Evolutionary conservation across 2,797 vertebrate species (phyloP).

Genomic region (Onychomys torridus): DNA sequence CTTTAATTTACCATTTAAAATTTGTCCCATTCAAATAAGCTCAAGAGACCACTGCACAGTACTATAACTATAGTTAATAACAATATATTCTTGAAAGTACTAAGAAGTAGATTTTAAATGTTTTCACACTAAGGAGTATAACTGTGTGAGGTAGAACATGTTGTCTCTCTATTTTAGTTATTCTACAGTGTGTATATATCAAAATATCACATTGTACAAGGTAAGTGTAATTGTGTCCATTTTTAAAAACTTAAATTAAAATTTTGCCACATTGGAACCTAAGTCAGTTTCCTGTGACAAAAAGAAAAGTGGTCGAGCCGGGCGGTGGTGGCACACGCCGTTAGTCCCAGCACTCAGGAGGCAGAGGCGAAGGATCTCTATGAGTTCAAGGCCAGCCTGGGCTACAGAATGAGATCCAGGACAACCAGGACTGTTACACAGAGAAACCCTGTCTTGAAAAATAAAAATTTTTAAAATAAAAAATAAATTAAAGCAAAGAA

Average conservation of each 20-base stretch:
- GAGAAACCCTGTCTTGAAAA: too few relatives aligned
- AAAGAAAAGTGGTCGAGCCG: too few relatives aligned
- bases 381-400: too few relatives aligned
- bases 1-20: background rate
- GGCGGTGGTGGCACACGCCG: too few relatives aligned
- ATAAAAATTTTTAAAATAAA: too few relatives aligned
- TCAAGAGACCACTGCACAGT: background rate
- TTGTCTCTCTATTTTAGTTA: background rate
- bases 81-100: background rate
- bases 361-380: too few relatives aligned
- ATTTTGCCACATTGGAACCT: background rate
- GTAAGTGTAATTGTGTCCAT: background rate
- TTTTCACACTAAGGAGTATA: background rate
- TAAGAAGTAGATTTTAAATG: background rate
- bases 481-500: too few relatives aligned
- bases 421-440: too few relatives aligned
- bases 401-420: too few relatives aligned
- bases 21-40: background rate
- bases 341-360: too few relatives aligned
- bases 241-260: background rate
- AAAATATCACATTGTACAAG: background rate
- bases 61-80: background rate
- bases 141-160: background rate
- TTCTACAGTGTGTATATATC: background rate
- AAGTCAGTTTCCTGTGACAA: background rate